These are phyloP conservation scores for Centruroides sculpturatus DNA, from an alignment of 1,140 invertebrate species.

Conservation along the genomic window DNA sequence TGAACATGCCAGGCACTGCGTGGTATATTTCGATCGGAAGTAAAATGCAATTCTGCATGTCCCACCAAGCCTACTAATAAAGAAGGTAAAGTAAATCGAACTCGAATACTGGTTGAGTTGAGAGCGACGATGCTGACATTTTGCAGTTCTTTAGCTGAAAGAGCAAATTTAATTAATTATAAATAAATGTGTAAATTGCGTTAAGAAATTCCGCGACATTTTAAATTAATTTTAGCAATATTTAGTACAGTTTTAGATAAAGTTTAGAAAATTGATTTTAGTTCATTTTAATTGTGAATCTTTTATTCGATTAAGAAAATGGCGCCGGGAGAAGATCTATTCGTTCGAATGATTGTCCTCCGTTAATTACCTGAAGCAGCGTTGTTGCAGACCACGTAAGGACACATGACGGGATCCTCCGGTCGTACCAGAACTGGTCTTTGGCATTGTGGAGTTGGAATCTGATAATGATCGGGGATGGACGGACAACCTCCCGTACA, in stretches of 20 bases:
- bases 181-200: too few relatives aligned
- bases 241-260: too few relatives aligned
- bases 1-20: slow-evolving; percentile 51
- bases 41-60: slow-evolving; percentile 21
- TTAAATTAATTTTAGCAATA: neutral
- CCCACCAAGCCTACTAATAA: slow-evolving; percentile 44
- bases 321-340: too few relatives aligned
- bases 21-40: slow-evolving; percentile 17
- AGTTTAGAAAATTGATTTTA: too few relatives aligned
- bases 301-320: too few relatives aligned
- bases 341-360: too few relatives aligned
- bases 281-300: too few relatives aligned
- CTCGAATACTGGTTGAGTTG: slow-evolving; percentile 56
- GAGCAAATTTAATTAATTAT: neutral
- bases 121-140: slow-evolving; percentile 36
- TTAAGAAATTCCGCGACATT: neutral
- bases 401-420: slow-evolving; percentile 18
- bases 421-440: slow-evolving; percentile 16
- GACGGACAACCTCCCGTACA: slow-evolving; percentile 18
- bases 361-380: slow-evolving; percentile 15
- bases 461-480: slow-evolving; percentile 16
- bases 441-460: slow-evolving; percentile 19
- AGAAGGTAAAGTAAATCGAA: slow-evolving; percentile 57
- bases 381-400: slow-evolving; percentile 21
- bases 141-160: slow-evolving; percentile 18